Evolutionary conservation across 1,140 invertebrate genomes (phyloP), one percentile per base, ranked within the genome.

Genomic region (Drosophila saltans): DNA sequence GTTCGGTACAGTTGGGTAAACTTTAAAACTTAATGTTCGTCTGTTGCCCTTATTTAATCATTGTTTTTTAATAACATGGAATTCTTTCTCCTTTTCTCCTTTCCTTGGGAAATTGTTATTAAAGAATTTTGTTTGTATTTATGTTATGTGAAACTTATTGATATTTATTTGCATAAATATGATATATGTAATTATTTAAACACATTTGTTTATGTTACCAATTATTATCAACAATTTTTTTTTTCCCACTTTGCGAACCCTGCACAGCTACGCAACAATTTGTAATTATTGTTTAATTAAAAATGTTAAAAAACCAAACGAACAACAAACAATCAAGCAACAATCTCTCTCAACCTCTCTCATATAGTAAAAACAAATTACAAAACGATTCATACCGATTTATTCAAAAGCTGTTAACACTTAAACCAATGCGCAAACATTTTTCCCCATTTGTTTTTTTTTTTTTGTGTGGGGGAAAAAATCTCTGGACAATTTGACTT

Each of bases 401-500:
- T 39, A 59, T 76, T 61, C 76, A 16, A 66, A 28, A 41, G 74
- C 66, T 69, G 73, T 30, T 60, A 56, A 76, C 36, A 76, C 55
- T 67, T 61, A 75, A 61, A 64, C 74, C 74, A 77, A 77, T 70
- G 73, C 73, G 59, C 73, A 64, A 33, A 26, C 45, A 52, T 24
- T 52, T 26, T 52, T 52, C 24, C n/a, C 8, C 28, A 33, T 56
- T 56, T 28, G 24, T 10, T 24, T 36, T 7, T 36, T 36, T 36
- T 26, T 60, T 39, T 60, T 73, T 75, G 57, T 61, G 68, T 62
- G 56, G 45, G 16, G 26, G 8, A 56, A 56, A 75, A 75, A 76
- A 75, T 72, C 73, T 63, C 74, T 75, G 66, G 72, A 76, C 74
- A 76, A 76, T 76, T 76, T 76, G 72, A 76, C 74, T 77, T 60